Conservation (phyloP, 1,140 invertebrate species). For the Spodoptera frugiperda region DNA sequence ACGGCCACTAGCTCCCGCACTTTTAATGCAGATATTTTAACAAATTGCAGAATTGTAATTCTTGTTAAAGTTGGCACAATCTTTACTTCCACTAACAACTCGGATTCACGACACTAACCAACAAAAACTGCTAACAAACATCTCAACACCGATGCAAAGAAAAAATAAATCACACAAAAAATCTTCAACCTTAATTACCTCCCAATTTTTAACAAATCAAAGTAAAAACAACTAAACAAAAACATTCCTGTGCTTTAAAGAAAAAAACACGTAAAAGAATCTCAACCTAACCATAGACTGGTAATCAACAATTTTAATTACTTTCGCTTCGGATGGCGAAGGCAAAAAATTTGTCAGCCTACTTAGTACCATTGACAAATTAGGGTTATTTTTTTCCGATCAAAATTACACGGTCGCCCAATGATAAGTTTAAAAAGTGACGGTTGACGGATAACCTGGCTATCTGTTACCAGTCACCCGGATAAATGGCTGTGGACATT, state of each 20-base stretch:
- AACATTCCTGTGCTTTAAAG: not conserved
- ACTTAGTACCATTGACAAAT: conserved; percentile 63
- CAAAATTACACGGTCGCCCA: conserved; percentile 59
- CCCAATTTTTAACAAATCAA: too few species aligned
- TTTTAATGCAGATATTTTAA: too few species aligned
- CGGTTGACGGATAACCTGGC: conserved; percentile 59
- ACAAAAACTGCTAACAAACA: too few species aligned
- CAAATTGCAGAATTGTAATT: too few species aligned
- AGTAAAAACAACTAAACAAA: not conserved
- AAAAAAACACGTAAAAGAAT: conserved; percentile 11
- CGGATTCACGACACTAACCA: too few species aligned
- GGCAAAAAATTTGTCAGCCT: conserved; percentile 54
- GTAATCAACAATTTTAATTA: conserved; percentile 57
- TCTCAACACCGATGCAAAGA: too few species aligned
- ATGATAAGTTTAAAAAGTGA: conserved; percentile 60
- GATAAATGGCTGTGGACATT: conserved; percentile 40
- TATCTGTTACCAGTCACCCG: conserved; percentile 61
- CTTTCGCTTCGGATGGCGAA: conserved; percentile 42
- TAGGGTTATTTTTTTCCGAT: conserved; percentile 45
- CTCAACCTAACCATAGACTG: conserved; percentile 44
- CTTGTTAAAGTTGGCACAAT: too few species aligned
- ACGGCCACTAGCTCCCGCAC: too few species aligned
- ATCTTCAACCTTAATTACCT: too few species aligned
- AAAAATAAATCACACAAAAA: too few species aligned
- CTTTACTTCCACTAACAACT: too few species aligned